Evolutionary conservation across 35 echinoderm and acorn worm genomes (phyloP), one percentile per base, ranked within the genome.

Genomic region (Antedon bifida): DNA sequence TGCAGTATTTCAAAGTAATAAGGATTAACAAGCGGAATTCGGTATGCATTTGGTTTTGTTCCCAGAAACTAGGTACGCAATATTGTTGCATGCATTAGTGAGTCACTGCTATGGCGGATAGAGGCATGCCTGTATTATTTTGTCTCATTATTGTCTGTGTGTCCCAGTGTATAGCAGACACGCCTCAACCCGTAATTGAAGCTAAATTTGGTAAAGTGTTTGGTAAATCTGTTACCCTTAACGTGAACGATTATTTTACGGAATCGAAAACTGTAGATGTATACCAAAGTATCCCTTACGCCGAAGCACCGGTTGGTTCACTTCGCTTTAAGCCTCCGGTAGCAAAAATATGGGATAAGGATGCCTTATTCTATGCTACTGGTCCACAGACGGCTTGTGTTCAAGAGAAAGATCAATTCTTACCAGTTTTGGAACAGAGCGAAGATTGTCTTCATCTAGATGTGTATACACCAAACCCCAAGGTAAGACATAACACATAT

Each of bases 371-470:
- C 74, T 3, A 29, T 33, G 83, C 32, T 39, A 76, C 33, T 29
- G 32, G 32, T 85, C 31, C 73, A 33, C 83, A 64, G 51, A 28
- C 83, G 35, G 73, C 73, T 36, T 17, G 42, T 16, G 10, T 32
- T 73, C 32, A 44, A 44, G 32, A n/a, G 17, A 12, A 36, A 21
- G 12, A 29, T 17, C 21, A 1, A 2, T 29, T 36, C 35, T 21
- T 81, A 19, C 34, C 79, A 36, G 36, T 81, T 23, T 36, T 29
- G 3, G 81, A 26, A 33, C 55, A 83, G 80, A 88, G 86, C 34
- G 86, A 88, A 35, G 86, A 88, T 33, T 88, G 86, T 45, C 77
- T 88, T 34, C 81, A 88, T 82, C 30, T 88, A 0, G 82, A 88
- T 46, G 36, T 88, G 1, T 88, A 51, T 36, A 39, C 81, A 30